Evolutionary conservation across 92 coral and sea anemone genomes (phyloP).

Genomic region (Parazoanthus darwini): DNA sequence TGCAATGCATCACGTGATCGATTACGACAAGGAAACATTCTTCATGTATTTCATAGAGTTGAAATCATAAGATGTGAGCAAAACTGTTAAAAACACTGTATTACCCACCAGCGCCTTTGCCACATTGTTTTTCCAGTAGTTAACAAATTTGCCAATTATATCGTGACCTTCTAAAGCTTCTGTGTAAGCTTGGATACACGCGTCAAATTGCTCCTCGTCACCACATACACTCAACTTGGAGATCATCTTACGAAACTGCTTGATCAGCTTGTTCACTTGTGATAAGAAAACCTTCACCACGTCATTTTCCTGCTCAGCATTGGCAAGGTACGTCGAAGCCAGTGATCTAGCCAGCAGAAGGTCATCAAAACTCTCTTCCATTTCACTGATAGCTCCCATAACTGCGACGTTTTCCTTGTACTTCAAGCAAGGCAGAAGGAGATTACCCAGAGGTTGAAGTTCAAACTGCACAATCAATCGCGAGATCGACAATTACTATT

Average conservation of each 20-base stretch:
- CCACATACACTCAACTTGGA: slow-evolving; percentile 1
- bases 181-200: slow-evolving; percentile 14
- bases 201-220: slow-evolving; percentile 21
- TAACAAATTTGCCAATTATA: slow-evolving; percentile 20
- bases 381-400: slow-evolving; percentile 6
- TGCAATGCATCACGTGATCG: too few species aligned
- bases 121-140: background rate
- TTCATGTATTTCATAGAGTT: background rate
- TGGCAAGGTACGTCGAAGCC: background rate
- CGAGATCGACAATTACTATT: background rate
- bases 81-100: background rate
- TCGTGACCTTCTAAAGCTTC: slow-evolving; percentile 17
- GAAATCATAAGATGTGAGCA: background rate
- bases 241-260: slow-evolving; percentile 24
- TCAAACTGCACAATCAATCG: slow-evolving; percentile 26
- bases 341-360: background rate
- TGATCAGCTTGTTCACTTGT: background rate
- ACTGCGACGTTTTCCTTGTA: background rate
- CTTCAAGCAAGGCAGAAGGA: background rate
- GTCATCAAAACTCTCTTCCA: slow-evolving; percentile 46
- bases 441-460: slow-evolving; percentile 33
- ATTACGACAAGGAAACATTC: background rate
- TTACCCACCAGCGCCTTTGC: slow-evolving; percentile 1
- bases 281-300: slow-evolving; percentile 6
- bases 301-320: background rate